phyloP scores from a whole-genome alignment of 2,888 invertebrate species.

The Caenorhabditis sp. region DNA sequence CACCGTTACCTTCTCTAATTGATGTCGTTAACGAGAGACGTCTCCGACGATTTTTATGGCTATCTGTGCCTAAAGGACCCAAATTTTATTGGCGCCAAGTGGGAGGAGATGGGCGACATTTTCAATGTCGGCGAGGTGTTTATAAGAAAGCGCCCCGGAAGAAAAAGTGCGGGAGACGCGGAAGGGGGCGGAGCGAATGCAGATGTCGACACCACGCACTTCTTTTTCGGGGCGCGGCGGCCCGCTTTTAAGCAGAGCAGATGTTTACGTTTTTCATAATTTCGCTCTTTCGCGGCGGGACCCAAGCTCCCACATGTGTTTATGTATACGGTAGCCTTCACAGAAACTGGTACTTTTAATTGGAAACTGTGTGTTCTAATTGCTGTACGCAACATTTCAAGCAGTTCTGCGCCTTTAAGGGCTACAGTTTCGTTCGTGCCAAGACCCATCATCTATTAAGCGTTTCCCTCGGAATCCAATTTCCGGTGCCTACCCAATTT shows the following conservation, averaged over 20 bases:
- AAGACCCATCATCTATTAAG: no score
- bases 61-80: conserved; percentile 4
- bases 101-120: no score
- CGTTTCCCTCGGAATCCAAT: conserved; percentile 46
- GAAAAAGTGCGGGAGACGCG: neutral
- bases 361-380: no score
- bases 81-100: conserved; percentile 3
- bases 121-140: conserved; percentile 9
- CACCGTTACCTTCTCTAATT: conserved; percentile 36
- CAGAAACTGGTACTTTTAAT: no score
- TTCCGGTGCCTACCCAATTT: conserved; percentile 37
- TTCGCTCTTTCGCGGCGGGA: no score
- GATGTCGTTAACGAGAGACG: conserved; percentile 39
- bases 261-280: no score
- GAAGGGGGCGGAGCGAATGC: neutral
- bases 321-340: no score
- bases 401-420: no score
- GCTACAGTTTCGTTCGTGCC: neutral
- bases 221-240: neutral
- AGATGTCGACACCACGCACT: neutral
- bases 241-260: no score
- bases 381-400: no score
- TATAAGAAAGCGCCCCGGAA: no score
- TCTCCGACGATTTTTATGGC: conserved; percentile 39
- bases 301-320: no score